phyloP scores from a whole-genome alignment of 1,140 invertebrate genomes.

The Triops longicaudatus region DNA sequence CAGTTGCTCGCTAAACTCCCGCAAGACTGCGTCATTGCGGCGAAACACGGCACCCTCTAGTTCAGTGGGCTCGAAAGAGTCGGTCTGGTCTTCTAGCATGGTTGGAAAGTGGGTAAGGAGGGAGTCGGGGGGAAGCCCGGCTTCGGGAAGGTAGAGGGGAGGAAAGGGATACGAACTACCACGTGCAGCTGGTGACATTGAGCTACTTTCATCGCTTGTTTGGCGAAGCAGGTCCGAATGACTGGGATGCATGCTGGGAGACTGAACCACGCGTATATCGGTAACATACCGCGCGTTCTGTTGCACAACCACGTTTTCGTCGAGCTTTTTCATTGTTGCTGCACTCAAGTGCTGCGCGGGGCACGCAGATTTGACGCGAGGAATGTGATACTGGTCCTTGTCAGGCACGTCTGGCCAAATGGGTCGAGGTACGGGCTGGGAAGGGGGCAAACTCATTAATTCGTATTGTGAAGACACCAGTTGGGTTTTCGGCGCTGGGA shows the following conservation, averaged over 20 bases:
- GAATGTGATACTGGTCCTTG: neutral
- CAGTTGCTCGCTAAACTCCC: conserved; percentile 21
- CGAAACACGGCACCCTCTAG: neutral
- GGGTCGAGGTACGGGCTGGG: neutral
- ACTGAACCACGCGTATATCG: conserved; percentile 1
- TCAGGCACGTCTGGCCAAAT: neutral
- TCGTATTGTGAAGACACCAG: neutral
- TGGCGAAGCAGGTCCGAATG: neutral
- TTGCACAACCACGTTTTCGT: neutral
- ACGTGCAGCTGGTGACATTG: conserved; percentile 17
- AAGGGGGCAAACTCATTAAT: neutral
- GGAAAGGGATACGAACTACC: conserved; percentile 4
- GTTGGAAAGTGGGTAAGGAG: neutral
- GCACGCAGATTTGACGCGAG: neutral
- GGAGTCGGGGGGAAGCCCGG: neutral
- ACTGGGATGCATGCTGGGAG: neutral
- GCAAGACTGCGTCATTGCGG: conserved; percentile 15
- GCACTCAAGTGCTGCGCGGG: neutral
- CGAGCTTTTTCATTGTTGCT: neutral
- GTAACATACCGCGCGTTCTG: conserved; percentile 27
- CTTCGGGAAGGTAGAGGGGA: neutral
- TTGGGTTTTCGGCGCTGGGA: neutral
- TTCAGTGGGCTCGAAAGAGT: neutral
- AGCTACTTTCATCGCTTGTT: conserved; percentile 20
- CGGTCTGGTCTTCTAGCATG: neutral